Evolutionary conservation across 2,888 invertebrate genomes (phyloP).

Genomic region (Ichneumoninae sp.): DNA sequence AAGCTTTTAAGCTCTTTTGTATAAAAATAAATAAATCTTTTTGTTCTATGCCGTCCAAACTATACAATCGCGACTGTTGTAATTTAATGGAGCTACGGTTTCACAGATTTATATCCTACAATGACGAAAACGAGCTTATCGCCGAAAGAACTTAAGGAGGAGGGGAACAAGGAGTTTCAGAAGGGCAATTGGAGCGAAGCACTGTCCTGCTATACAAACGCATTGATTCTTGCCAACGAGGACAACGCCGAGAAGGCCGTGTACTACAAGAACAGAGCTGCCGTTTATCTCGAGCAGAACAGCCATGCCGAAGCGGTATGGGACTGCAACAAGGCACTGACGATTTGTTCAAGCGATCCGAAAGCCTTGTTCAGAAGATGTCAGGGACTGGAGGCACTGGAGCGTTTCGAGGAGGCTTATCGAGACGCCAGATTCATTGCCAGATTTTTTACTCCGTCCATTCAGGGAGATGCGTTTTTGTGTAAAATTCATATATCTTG

Average conservation of each 20-base stretch:
- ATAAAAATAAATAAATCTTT: no score
- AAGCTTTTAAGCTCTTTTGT: no score
- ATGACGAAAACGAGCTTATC: constrained; percentile 82
- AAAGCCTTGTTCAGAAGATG: constrained; percentile 97
- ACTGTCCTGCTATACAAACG: constrained; percentile 90
- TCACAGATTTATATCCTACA: constrained; percentile 31
- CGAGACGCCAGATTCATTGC: constrained; percentile 95
- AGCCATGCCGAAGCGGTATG: constrained; percentile 90
- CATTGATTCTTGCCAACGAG: constrained; percentile 88
- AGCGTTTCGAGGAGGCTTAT: constrained; percentile 95
- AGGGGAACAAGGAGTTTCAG: constrained; percentile 95
- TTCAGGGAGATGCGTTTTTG: no score
- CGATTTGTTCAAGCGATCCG: constrained; percentile 93
- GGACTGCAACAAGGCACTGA: constrained; percentile 93
- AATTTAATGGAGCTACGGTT: neutral
- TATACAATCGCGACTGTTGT: no score
- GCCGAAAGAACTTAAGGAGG: constrained; percentile 91
- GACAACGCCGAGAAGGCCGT: constrained; percentile 91
- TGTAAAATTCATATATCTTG: no score
- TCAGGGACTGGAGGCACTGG: constrained; percentile 93
- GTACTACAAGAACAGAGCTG: constrained; percentile 96
- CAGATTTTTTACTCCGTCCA: no score
- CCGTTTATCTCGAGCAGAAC: constrained; percentile 93
- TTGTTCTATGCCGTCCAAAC: no score
- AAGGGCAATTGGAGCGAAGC: constrained; percentile 92